A percentile compares a stretch with the other conserved stretches of the same genome.
Evolutionary conservation across 1,140 invertebrate genomes (phyloP).

Genomic region (Heliconius eleuchia): DNA sequence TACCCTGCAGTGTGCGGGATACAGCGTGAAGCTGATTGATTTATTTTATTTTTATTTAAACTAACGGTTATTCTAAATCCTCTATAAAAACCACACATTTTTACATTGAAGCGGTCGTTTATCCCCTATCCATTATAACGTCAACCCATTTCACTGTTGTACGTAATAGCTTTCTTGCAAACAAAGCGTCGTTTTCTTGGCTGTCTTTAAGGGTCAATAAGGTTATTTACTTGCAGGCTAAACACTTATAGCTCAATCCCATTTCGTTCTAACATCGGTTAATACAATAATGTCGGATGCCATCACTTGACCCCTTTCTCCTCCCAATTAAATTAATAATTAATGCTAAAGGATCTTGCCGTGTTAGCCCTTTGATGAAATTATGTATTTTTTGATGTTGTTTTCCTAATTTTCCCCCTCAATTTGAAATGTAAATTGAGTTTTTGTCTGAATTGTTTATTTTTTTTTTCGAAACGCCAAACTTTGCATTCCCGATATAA

Average conservation of each 20-base stretch:
- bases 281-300: not conserved
- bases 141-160: slow-evolving; percentile 1
- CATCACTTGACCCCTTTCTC: not conserved
- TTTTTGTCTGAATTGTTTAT: not conserved
- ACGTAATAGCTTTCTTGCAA: not conserved
- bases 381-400: not conserved
- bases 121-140: not conserved
- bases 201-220: not conserved
- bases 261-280: not conserved
- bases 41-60: no score
- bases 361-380: not conserved
- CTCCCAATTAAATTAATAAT: not conserved
- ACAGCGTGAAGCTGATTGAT: no score
- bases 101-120: not conserved
- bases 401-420: not conserved
- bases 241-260: not conserved
- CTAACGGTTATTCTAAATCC: not conserved
- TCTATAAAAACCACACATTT: not conserved
- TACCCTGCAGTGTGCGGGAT: no score
- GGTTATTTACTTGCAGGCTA: not conserved
- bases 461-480: not conserved
- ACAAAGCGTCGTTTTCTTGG: not conserved
- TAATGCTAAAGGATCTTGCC: not conserved
- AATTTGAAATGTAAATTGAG: not conserved
- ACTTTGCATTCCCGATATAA: no score